A percentile compares a stretch with the other conserved stretches of the same genome.
These are phyloP conservation scores for Benitochromis conjunctus DNA, from an alignment of 2,113 vertebrate species.

Conservation along the genomic window DNA sequence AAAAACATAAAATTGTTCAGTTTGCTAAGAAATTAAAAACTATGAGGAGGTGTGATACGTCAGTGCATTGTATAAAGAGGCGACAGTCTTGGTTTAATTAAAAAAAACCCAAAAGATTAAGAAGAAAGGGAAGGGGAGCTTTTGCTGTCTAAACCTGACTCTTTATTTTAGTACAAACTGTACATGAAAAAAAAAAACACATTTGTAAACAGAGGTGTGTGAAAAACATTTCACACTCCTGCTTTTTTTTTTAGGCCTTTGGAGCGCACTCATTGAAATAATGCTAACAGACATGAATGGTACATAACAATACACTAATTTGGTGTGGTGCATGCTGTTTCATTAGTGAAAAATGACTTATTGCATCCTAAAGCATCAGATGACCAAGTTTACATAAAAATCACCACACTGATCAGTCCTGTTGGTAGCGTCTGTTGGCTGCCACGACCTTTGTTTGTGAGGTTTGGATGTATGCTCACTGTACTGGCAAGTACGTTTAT, in stretches of 20 bases:
- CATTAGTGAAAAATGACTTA: not conserved
- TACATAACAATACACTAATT: not conserved
- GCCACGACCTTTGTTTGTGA: not conserved
- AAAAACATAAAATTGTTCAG: not conserved
- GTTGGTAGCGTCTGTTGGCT: not conserved
- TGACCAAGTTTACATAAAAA: not conserved
- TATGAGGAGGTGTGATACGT: not conserved
- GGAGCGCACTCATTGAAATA: not conserved
- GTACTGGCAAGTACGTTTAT: not conserved
- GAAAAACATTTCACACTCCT: not conserved
- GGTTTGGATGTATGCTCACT: not conserved
- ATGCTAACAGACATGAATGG: not conserved
- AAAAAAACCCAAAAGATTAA: not conserved
- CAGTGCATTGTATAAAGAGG: not conserved
- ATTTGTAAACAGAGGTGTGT: not conserved
- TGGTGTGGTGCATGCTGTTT: not conserved
- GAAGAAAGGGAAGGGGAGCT: not conserved
- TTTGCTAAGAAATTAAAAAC: not conserved
- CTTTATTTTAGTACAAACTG: not conserved
- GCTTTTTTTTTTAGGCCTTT: not conserved
- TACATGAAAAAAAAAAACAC: not conserved
- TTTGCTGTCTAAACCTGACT: not conserved
- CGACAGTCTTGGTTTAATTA: not conserved
- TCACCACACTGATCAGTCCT: not conserved
- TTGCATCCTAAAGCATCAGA: rapidly evolving